Percentiles rank a stretch among this genome's conserved stretches.
Conservation (phyloP, 2,797 vertebrate species). For the Tadarida brasiliensis region DNA sequence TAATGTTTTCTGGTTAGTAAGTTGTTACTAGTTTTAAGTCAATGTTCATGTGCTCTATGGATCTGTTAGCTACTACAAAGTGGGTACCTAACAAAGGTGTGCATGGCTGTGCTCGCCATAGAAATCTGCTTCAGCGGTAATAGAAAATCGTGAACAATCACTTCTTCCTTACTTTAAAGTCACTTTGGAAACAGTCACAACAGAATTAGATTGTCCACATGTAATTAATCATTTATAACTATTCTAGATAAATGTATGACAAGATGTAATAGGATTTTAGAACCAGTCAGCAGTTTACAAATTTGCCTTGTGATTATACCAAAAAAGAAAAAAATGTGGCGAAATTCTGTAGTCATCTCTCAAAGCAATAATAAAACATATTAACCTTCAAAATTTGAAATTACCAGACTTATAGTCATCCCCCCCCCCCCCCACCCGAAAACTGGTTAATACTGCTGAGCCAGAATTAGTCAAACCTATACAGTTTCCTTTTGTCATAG, state of each 20-base stretch:
- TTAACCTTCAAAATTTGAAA: constrained; percentile 58
- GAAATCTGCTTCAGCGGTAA: neutral
- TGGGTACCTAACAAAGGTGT: neutral
- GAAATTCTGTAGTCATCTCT: neutral
- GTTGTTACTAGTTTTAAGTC: neutral
- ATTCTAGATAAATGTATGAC: neutral
- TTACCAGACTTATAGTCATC: neutral
- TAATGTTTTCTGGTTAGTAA: neutral
- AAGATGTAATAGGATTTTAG: neutral
- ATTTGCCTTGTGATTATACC: constrained; percentile 4
- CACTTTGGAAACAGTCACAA: constrained; percentile 30
- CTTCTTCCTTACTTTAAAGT: neutral
- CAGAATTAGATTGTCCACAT: constrained; percentile 1
- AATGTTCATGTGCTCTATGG: neutral
- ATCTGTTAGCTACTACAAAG: neutral
- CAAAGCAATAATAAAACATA: neutral
- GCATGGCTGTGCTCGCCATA: rapidly evolving
- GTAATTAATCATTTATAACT: neutral
- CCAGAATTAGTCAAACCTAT: constrained; percentile 64
- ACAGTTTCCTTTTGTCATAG: constrained; percentile 48
- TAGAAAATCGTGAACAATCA: neutral
- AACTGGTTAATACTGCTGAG: constrained; percentile 57
- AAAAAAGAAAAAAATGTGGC: neutral
- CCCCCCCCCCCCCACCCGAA: neutral
- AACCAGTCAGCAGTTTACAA: constrained; percentile 14